A percentile compares a stretch with the other conserved stretches of the same genome.
These are phyloP conservation scores for Lutraria rhynchaena DNA, from an alignment of 1,140 invertebrate genomes.

Conservation along the genomic window DNA sequence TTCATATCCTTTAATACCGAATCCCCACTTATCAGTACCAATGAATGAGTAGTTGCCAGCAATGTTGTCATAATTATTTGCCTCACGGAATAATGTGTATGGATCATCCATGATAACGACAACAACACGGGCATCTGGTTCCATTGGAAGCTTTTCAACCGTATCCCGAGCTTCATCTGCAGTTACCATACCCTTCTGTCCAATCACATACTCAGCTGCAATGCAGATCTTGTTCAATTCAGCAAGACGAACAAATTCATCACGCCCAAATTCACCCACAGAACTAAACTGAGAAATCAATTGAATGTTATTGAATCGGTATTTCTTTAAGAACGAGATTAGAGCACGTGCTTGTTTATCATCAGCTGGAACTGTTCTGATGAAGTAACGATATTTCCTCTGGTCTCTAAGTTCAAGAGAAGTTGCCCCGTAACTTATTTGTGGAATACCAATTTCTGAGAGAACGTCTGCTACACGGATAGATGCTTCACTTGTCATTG, in stretches of 20 bases:
- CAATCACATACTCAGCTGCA: conserved; percentile 71
- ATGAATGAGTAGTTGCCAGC: conserved; percentile 86
- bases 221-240: conserved; percentile 76
- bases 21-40: conserved; percentile 90
- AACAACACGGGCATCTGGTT: conserved; percentile 86
- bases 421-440: conserved; percentile 90
- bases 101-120: conserved; percentile 89
- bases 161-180: conserved; percentile 67
- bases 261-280: conserved; percentile 67
- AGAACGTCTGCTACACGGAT: conserved; percentile 88
- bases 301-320: conserved; percentile 76
- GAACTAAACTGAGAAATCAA: conserved; percentile 73
- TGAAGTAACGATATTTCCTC: conserved; percentile 87
- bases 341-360: conserved; percentile 91
- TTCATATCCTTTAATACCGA: conserved; percentile 73
- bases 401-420: conserved; percentile 82
- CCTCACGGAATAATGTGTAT: conserved; percentile 85
- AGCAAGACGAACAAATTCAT: conserved; percentile 76
- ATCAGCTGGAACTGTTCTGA: conserved; percentile 92
- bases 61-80: conserved; percentile 80
- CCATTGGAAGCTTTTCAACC: conserved; percentile 74
- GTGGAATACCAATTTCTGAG: conserved; percentile 87
- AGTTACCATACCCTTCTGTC: conserved; percentile 64
- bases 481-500: conserved; percentile 85
- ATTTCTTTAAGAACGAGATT: conserved; percentile 79